Evolutionary conservation across 2,113 vertebrate species (phyloP), one percentile per base, ranked within the genome.

Genomic region (Malurus melanocephalus): DNA sequence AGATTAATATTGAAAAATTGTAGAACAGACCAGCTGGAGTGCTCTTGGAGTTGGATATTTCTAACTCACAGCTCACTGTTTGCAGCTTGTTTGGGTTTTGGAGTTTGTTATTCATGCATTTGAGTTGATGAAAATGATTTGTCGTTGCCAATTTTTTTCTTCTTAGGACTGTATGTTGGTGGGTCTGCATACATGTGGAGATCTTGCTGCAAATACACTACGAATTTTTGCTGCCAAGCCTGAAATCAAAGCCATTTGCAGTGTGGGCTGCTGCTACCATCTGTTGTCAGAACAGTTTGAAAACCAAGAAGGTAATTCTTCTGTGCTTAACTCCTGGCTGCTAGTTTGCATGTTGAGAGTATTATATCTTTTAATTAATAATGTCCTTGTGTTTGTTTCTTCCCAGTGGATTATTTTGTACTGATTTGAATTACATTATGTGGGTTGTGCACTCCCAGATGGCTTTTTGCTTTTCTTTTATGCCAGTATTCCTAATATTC

Each of bases 181-280:
- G 46, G 99, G 99, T 61, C 97, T 99, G 27, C 99, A 99, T 96
- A 99, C 99, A 7, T 99, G 99, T 65, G 99, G 99, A 19, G 98
- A 99, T 96, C 97, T 99, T 96, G 98, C 98, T 90, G 88, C 98
- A 87, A 98, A 97, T 87, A 98, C 97, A 1, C 87, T 98, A 24
- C 91, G 98, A 74, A 99, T 99, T 97, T 99, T 99, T 95, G 91
- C 95, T 94, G 96, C 98, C 74, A 98, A 98, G 64, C 93, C 96
- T 68, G 98, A 99, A 98, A 97, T 99, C 92, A 97, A 96, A 57
- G 98, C 98, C 1, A 97, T 99, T 93, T 99, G 99, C 95, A 99
- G 98, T 77, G 99, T 99, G 65, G 93, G 99, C 81, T 99, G 97
- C 96, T 99, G 99, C 96, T 99, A 99, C 94, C 99, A 99, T 95